Percentiles rank a stretch among this genome's conserved stretches.
Evolutionary conservation across 2,888 invertebrate species (phyloP).

Genomic region (Monoplex corrugatus): DNA sequence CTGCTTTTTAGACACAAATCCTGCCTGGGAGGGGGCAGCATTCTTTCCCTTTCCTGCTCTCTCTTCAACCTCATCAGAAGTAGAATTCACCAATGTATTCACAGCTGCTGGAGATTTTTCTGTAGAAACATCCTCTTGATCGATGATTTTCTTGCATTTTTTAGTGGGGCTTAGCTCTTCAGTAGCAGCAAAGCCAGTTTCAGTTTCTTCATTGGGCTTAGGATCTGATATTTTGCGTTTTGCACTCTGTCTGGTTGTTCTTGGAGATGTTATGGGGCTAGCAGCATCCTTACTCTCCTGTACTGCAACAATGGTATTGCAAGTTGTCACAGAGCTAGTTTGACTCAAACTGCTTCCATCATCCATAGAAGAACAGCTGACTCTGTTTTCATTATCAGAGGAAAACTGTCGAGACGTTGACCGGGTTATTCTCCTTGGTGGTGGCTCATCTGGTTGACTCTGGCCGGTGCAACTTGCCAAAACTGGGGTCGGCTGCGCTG

Average conservation of each 20-base stretch:
- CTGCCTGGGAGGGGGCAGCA: background rate
- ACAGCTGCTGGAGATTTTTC: too few species aligned
- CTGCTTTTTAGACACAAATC: background rate
- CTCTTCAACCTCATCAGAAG: too few species aligned
- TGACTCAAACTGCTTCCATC: background rate
- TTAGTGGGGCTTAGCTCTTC: background rate
- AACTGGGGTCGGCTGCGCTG: background rate
- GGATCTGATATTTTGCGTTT: background rate
- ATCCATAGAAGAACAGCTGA: background rate
- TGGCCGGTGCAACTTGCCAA: background rate
- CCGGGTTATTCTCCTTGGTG: constrained; percentile 9
- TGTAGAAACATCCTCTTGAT: background rate
- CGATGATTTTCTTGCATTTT: background rate
- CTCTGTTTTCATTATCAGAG: background rate
- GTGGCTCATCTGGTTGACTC: background rate
- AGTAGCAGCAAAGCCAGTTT: background rate
- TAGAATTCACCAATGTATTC: too few species aligned
- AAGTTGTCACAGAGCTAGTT: background rate
- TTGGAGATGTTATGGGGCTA: background rate
- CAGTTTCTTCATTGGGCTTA: background rate
- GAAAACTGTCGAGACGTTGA: constrained; percentile 16
- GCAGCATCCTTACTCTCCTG: background rate
- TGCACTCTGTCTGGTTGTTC: background rate
- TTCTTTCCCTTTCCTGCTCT: background rate
- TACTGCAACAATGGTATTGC: background rate